A percentile compares a stretch with the other conserved stretches of the same genome.
phyloP scores from a whole-genome alignment of 2,888 invertebrate species.

The Bellardia bayeri region DNA sequence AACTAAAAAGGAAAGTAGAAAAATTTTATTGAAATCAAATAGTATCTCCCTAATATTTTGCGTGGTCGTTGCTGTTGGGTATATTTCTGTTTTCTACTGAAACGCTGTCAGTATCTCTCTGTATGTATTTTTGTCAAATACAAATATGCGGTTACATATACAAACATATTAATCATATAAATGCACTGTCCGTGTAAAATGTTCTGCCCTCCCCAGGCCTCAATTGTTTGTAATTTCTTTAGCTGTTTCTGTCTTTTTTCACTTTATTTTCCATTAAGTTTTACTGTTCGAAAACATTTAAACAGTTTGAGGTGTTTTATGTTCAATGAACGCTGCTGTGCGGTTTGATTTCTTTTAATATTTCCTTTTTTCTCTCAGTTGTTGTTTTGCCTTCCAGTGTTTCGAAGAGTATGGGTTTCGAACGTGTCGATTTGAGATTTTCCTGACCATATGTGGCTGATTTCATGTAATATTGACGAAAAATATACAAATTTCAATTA shows the following conservation, averaged over 20 bases:
- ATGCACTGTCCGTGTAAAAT: constrained; percentile 35
- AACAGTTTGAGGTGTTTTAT: constrained; percentile 43
- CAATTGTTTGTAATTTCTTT: background rate
- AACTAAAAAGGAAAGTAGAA: too few species aligned
- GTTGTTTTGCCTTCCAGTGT: background rate
- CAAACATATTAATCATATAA: constrained; percentile 45
- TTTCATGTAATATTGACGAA: constrained; percentile 30
- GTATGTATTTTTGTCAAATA: too few species aligned
- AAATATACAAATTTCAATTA: constrained; percentile 81
- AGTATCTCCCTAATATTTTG: too few species aligned
- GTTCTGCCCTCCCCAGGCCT: background rate
- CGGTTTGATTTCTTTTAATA: constrained; percentile 51
- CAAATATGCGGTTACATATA: constrained; percentile 27
- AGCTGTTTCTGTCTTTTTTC: background rate
- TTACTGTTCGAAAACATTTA: constrained; percentile 40
- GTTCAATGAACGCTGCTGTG: constrained; percentile 11
- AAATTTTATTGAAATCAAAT: too few species aligned
- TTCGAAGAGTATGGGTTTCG: background rate
- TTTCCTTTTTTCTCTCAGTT: background rate
- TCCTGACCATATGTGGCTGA: background rate
- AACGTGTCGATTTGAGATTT: constrained; percentile 7
- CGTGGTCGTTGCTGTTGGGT: too few species aligned
- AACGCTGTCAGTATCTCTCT: too few species aligned
- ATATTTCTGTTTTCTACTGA: too few species aligned
- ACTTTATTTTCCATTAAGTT: background rate